Evolutionary conservation across 2,888 invertebrate genomes (phyloP).

Genomic region (Lapara coniferarum): DNA sequence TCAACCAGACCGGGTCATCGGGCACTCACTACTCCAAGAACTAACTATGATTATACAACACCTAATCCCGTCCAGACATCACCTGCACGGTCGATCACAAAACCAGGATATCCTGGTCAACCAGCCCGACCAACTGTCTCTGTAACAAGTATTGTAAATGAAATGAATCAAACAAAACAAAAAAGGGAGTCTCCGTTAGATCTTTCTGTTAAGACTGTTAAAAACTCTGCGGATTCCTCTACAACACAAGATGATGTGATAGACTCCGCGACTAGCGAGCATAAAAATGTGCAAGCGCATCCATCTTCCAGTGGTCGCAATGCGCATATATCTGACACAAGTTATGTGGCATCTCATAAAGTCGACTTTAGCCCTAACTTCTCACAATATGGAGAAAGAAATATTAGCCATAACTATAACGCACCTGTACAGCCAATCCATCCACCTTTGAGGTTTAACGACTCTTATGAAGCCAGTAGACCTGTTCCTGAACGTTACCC

Average conservation of each 20-base stretch:
- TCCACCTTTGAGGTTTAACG: conserved; percentile 64
- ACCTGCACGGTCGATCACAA: conserved; percentile 63
- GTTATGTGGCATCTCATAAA: conserved; percentile 84
- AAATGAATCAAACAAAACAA: conserved; percentile 78
- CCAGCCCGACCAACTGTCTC: conserved; percentile 78
- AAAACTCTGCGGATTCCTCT: conserved; percentile 94
- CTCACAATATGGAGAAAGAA: conserved; percentile 75
- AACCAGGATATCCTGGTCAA: conserved; percentile 71
- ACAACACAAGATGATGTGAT: conserved; percentile 88
- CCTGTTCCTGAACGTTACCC: conserved; percentile 60
- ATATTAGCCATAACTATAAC: conserved; percentile 52
- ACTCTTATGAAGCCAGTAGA: conserved; percentile 61
- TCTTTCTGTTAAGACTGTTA: conserved; percentile 94
- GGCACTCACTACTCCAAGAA: conserved; percentile 60
- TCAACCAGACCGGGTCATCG: conserved; percentile 62
- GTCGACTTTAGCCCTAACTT: conserved; percentile 92
- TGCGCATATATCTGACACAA: conserved; percentile 45
- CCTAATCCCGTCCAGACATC: conserved; percentile 67
- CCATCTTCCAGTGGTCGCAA: conserved; percentile 61
- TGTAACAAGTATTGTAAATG: conserved; percentile 75
- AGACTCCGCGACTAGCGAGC: conserved; percentile 74
- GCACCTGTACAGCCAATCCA: conserved; percentile 53
- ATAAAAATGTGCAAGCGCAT: conserved; percentile 63
- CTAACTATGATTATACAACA: conserved; percentile 64
- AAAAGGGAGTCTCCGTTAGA: conserved; percentile 93